Evolutionary conservation across 2,797 vertebrate genomes (phyloP).

Genomic region (Leptoclinus maculatus): DNA sequence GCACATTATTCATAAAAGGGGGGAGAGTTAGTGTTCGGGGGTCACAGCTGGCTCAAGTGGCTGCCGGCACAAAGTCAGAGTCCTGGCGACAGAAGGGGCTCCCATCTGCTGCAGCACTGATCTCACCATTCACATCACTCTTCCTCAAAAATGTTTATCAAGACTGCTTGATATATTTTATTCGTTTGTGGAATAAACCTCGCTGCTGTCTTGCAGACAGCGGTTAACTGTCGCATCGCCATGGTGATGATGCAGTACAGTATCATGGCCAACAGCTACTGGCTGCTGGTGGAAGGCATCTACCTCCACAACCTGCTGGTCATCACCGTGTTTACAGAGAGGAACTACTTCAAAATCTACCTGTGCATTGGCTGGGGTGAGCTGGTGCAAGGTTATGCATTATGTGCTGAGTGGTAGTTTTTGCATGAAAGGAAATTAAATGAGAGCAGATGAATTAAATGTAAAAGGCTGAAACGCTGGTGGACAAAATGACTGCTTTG

Average conservation of each 20-base stretch:
- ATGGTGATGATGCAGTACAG: slow-evolving; percentile 95
- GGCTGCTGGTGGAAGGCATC: slow-evolving; percentile 96
- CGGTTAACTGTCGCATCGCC: slow-evolving; percentile 88
- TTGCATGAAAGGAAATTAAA: slow-evolving; percentile 8
- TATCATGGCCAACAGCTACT: slow-evolving; percentile 95
- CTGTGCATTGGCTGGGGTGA: slow-evolving; percentile 97
- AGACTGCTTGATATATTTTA: not conserved
- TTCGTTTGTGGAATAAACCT: not conserved
- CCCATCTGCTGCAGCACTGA: slow-evolving; percentile 37
- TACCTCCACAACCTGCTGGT: slow-evolving; percentile 94
- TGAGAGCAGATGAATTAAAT: not conserved
- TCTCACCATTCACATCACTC: not conserved
- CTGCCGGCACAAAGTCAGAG: not conserved
- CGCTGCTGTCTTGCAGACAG: slow-evolving; percentile 79
- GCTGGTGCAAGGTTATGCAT: slow-evolving; percentile 46
- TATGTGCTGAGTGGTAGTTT: not conserved
- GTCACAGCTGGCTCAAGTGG: slow-evolving; percentile 34
- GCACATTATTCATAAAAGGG: not conserved
- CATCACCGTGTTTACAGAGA: slow-evolving; percentile 88
- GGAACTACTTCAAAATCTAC: slow-evolving; percentile 92
- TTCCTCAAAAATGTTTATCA: not conserved
- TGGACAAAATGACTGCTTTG: slow-evolving; percentile 26
- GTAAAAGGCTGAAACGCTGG: not conserved
- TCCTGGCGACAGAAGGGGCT: slow-evolving; percentile 22
- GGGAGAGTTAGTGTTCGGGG: not conserved